Base-by-base conservation (phyloP, 2,888 invertebrate genomes). In the Melitaea athalia region DNA sequence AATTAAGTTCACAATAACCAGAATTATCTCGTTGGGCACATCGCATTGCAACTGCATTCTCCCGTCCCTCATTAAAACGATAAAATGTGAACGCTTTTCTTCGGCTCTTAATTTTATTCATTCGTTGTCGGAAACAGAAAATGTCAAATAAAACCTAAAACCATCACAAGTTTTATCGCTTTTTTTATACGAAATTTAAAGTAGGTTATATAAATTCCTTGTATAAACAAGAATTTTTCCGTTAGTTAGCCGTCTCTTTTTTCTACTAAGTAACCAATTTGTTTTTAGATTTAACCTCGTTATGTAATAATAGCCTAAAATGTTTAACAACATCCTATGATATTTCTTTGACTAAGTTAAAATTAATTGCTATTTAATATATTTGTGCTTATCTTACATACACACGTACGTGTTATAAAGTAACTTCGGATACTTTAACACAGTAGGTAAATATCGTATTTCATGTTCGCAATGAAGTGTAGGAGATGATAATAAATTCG, bases 51-150 rank as follows among this genome's bases (percentile, higher is more conserved):
- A 15, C 38, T 42, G 57, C 57, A 15, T 42, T 52, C 15, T 43
- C 63, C 17, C 53, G 45, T 63, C 24, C 55, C 57, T 64, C 64
- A 57, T 55, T 64, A 57, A 64, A 64, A 64, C 31, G 33, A 17
- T 63, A 12, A 57, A 64, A 57, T 55, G 47, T 45, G 47, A 64
- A 47, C 33, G 55, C 47, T 64, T 43, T 45, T 31, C 17, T 55
- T 50, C 57, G 33, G 38, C 15, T 57, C 17, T 64, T 57, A 38
- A 55, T 57, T 64, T 47, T 57, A 55, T 64, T 64, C 57, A 33
- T 47, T 45, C 64, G 15, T 33, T 31, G 43, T 38, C 17, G 57
- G 15, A 15, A 57, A 42, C 38, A 17, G 53, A 57, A 57, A 57
- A 5, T 57, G 42, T 17, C 57, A 57, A 57, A 57, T 57, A 57